Conservation (phyloP, 2,888 invertebrate genomes). For the Philereme transversata region DNA sequence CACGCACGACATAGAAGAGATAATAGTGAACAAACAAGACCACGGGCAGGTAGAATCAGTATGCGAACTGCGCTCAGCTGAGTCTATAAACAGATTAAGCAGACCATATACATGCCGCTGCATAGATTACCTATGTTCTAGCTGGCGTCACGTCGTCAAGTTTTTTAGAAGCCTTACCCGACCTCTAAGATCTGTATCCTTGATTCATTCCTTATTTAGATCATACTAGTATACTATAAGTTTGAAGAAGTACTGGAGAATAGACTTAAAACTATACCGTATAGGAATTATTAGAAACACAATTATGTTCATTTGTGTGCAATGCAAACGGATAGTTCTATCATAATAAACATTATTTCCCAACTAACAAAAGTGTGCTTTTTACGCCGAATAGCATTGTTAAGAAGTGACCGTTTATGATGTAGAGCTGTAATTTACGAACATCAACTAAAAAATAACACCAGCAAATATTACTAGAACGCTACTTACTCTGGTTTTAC, state of each 20-base stretch:
- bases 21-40: constrained; percentile 10
- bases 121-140: constrained; percentile 48
- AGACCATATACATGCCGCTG: constrained; percentile 63
- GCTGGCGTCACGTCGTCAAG: constrained; percentile 24
- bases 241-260: no score
- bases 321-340: no score
- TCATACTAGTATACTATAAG: not conserved
- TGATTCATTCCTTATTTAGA: not conserved
- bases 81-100: constrained; percentile 62
- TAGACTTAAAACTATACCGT: no score
- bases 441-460: no score
- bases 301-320: no score
- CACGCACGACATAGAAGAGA: not conserved
- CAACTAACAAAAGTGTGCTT: no score
- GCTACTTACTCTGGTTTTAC: constrained; percentile 1
- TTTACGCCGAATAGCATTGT: not conserved
- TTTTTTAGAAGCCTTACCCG: constrained; percentile 2
- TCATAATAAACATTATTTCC: no score
- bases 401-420: not conserved
- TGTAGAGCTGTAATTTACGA: not conserved
- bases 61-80: constrained; percentile 51
- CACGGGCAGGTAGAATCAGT: constrained; percentile 45
- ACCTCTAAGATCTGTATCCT: not conserved
- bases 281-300: no score
- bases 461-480: not conserved